Conservation (phyloP, 2,113 vertebrate species). For the Oreocharis arfaki region DNA sequence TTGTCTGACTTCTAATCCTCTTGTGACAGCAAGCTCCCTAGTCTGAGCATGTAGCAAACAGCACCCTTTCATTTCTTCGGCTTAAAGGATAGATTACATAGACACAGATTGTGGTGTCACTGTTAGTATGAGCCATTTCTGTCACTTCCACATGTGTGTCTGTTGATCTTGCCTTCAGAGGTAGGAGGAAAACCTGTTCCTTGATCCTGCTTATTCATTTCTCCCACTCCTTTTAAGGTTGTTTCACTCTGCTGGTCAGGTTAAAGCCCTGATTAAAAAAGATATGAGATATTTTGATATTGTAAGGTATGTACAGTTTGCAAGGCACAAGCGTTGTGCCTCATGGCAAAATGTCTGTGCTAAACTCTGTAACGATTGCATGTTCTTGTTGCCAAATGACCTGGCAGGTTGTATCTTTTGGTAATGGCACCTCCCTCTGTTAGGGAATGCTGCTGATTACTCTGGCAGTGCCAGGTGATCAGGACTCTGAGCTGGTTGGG, state of each 20-base stretch:
- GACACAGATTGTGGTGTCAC: not conserved
- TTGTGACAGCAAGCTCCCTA: not conserved
- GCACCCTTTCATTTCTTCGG: not conserved
- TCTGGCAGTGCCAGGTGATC: not conserved
- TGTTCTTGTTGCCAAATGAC: not conserved
- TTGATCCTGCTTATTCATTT: not conserved
- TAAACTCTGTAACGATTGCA: not conserved
- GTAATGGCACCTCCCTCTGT: not conserved
- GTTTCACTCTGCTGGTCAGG: not conserved
- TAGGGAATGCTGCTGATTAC: not conserved
- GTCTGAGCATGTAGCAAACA: not conserved
- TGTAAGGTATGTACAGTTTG: not conserved
- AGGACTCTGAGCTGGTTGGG: fast-evolving
- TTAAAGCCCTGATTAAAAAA: not conserved
- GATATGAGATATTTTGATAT: not conserved
- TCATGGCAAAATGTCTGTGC: not conserved
- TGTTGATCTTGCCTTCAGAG: not conserved
- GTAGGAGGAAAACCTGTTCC: not conserved
- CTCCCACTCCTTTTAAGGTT: not conserved
- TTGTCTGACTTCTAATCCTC: not conserved
- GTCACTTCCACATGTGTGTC: not conserved
- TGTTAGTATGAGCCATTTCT: not conserved
- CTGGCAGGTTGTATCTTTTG: not conserved
- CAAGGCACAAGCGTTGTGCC: not conserved
- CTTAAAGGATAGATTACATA: not conserved